Conservation (phyloP, 2,797 vertebrate genomes). For the Astyanax mexicanus region DNA sequence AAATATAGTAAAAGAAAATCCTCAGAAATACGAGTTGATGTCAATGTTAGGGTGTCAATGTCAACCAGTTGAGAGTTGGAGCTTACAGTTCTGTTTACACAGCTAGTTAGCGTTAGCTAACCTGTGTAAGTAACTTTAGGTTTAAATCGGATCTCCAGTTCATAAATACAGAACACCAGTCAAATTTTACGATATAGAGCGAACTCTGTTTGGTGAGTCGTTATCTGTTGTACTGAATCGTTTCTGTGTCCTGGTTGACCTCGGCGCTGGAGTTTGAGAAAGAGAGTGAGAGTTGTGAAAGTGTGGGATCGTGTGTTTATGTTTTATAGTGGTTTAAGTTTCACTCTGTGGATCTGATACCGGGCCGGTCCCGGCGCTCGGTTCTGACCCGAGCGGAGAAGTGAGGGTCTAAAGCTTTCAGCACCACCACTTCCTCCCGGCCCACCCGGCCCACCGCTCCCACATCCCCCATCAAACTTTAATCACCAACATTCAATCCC, state of each 20-base stretch:
- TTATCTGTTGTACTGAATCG: not conserved
- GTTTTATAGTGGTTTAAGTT: not conserved
- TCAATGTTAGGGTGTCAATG: no score
- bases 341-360: not conserved
- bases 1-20: no score
- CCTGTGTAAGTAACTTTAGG: no score
- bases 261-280: no score
- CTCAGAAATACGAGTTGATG: no score
- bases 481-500: conserved; percentile 22
- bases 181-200: no score
- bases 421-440: not conserved
- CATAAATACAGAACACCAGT: no score
- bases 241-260: not conserved
- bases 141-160: no score
- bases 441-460: not conserved
- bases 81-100: no score
- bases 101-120: no score
- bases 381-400: not conserved
- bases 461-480: conserved; percentile 19
- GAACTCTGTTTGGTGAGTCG: no score
- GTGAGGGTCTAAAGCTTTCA: not conserved
- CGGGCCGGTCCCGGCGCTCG: not conserved
- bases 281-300: not conserved
- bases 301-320: not conserved
- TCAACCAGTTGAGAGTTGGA: no score